phyloP scores from a whole-genome alignment of 2,797 vertebrate species.

The Acanthornis magna region DNA sequence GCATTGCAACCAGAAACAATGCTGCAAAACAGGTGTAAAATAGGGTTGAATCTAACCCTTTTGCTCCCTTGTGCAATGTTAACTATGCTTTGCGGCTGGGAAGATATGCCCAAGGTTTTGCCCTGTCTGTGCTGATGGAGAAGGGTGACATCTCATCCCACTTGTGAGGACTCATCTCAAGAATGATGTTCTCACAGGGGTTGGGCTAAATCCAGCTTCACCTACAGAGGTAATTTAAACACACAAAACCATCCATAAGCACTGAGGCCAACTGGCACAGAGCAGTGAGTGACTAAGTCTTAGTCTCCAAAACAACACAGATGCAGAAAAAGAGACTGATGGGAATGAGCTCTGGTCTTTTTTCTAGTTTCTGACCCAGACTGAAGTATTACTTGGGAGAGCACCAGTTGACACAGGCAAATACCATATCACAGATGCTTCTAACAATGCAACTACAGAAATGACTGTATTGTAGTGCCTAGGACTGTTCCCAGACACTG shows the following conservation, averaged over 20 bases:
- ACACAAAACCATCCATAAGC: background rate
- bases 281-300: background rate
- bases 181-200: background rate
- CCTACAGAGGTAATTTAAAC: background rate
- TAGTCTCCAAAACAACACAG: background rate
- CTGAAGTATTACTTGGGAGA: background rate
- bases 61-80: background rate
- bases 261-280: background rate
- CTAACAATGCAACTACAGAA: background rate
- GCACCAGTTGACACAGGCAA: background rate
- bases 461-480: background rate
- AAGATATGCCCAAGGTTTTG: background rate
- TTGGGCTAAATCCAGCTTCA: background rate
- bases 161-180: background rate
- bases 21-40: background rate
- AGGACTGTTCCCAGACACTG: slow-evolving; percentile 5
- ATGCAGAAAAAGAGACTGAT: background rate
- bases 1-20: background rate
- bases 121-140: background rate
- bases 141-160: background rate
- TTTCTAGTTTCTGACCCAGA: background rate
- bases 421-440: background rate
- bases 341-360: background rate
- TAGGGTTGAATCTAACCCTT: background rate
- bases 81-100: background rate